Conservation (phyloP, 2,888 invertebrate genomes). For the Thereva unica region DNA sequence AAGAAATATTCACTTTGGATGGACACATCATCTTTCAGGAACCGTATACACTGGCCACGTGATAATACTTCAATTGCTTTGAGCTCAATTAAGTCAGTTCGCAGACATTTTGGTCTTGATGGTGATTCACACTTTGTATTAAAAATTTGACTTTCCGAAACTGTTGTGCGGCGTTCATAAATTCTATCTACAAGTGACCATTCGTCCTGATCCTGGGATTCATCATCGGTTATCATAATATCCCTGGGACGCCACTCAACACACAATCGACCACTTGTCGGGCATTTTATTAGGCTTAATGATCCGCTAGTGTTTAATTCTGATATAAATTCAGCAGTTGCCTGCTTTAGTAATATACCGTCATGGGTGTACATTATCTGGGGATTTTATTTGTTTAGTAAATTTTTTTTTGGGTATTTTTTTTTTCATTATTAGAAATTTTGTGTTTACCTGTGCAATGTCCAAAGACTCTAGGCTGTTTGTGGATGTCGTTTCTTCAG, state of each 20-base stretch:
- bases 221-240: slow-evolving; percentile 72
- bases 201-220: slow-evolving; percentile 75
- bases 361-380: slow-evolving; percentile 79
- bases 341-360: slow-evolving; percentile 73
- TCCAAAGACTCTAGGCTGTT: slow-evolving; percentile 20
- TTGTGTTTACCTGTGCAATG: not conserved
- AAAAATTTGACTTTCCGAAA: slow-evolving; percentile 55
- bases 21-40: slow-evolving; percentile 69
- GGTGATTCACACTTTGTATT: slow-evolving; percentile 51
- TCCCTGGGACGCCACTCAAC: slow-evolving; percentile 86
- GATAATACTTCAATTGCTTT: slow-evolving; percentile 67
- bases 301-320: slow-evolving; percentile 65
- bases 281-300: slow-evolving; percentile 53
- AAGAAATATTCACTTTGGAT: slow-evolving; percentile 75
- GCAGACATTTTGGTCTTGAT: slow-evolving; percentile 59
- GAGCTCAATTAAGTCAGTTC: slow-evolving; percentile 66
- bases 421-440: not conserved
- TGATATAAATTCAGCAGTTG: slow-evolving; percentile 64
- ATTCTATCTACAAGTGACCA: slow-evolving; percentile 83
- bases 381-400: slow-evolving; percentile 40
- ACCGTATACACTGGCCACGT: slow-evolving; percentile 63
- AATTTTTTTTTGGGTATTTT: not conserved
- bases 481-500: not conserved
- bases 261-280: slow-evolving; percentile 61
- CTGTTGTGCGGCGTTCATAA: slow-evolving; percentile 49